These are phyloP conservation scores for Drosophila mettleri DNA, from an alignment of 2,888 invertebrate genomes.

Conservation along the genomic window DNA sequence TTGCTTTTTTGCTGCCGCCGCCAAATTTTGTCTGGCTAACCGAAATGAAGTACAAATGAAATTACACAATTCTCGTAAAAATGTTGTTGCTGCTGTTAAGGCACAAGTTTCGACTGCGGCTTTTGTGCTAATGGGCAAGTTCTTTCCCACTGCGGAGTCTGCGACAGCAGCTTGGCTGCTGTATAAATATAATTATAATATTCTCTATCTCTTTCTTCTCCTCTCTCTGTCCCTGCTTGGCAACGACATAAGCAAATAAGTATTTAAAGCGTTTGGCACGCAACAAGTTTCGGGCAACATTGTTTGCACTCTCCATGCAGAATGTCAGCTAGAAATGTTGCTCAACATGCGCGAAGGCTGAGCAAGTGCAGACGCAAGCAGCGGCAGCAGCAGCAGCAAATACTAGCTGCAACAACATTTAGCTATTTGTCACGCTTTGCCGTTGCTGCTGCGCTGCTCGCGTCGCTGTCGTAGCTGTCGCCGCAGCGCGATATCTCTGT, in stretches of 20 bases:
- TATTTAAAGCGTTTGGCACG: constrained; percentile 35
- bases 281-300: constrained; percentile 59
- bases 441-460: constrained; percentile 35
- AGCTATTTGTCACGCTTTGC: constrained; percentile 76
- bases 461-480: constrained; percentile 11
- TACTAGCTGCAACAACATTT: constrained; percentile 30
- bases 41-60: constrained; percentile 60
- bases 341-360: constrained; percentile 44
- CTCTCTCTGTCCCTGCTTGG: constrained; percentile 26
- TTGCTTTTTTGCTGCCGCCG: constrained; percentile 21
- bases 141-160: constrained; percentile 37
- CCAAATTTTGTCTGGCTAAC: constrained; percentile 34
- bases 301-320: constrained; percentile 26
- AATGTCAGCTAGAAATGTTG: constrained; percentile 42
- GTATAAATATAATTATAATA: constrained; percentile 55
- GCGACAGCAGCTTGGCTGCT: constrained; percentile 38
- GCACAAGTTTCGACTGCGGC: constrained; percentile 50
- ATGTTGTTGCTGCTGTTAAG: constrained; percentile 26
- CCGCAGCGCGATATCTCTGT: constrained; percentile 10
- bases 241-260: constrained; percentile 38
- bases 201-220: constrained; percentile 5
- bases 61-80: constrained; percentile 51
- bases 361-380: constrained; percentile 32
- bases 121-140: constrained; percentile 56
- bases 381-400: not conserved